These are phyloP conservation scores for Echiichthys vipera DNA, from an alignment of 2,797 vertebrate species.

Conservation along the genomic window DNA sequence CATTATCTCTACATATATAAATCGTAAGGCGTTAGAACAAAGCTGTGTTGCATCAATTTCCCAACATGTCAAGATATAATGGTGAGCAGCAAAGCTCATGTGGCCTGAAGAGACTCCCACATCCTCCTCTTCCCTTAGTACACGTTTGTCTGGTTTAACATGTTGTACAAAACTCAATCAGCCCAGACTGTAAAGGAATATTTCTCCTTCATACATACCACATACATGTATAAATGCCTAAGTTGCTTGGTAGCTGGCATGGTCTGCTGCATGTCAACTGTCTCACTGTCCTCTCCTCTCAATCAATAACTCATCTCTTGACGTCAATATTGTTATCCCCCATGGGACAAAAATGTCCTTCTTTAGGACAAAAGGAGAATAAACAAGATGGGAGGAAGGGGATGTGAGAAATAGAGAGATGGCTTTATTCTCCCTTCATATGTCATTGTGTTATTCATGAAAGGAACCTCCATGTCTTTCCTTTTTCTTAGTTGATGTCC, in stretches of 20 bases:
- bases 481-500: neutral
- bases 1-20: constrained; percentile 71
- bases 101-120: constrained; percentile 36
- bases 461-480: constrained; percentile 12
- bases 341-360: constrained; percentile 75
- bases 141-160: constrained; percentile 38
- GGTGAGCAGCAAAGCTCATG: constrained; percentile 52
- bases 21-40: constrained; percentile 63
- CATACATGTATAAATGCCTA: constrained; percentile 19
- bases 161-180: constrained; percentile 34
- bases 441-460: constrained; percentile 19
- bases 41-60: constrained; percentile 64
- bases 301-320: constrained; percentile 80
- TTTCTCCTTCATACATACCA: constrained; percentile 12
- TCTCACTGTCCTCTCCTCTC: constrained; percentile 55
- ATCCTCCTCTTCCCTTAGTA: constrained; percentile 21
- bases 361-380: constrained; percentile 70
- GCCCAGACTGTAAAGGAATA: constrained; percentile 6
- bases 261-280: constrained; percentile 61
- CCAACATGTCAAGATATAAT: constrained; percentile 57
- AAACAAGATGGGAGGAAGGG: constrained; percentile 38
- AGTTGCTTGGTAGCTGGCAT: constrained; percentile 2
- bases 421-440: constrained; percentile 14
- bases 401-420: constrained; percentile 27
- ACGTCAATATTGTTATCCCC: constrained; percentile 69